Evolutionary conservation across 1,140 invertebrate species (phyloP).

Genomic region (Meloidogyne chitwoodi): DNA sequence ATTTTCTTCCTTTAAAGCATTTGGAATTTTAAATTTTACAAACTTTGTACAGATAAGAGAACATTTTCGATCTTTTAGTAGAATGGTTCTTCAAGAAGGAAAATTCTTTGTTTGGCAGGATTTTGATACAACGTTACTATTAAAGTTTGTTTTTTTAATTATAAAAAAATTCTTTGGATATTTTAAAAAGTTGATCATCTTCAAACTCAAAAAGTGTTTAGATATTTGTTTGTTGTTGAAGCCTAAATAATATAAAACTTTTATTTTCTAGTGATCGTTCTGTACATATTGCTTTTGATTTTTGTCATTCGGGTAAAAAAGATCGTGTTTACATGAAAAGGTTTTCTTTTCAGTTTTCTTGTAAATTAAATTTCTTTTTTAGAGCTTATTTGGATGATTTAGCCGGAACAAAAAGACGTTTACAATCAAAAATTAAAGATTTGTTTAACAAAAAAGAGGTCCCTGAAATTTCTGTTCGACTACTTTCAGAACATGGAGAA

Average conservation of each 20-base stretch:
- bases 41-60: background rate
- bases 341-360: background rate
- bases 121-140: background rate
- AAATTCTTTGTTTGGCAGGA: constrained; percentile 22
- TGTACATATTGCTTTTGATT: constrained; percentile 8
- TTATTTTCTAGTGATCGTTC: background rate
- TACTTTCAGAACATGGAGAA: background rate
- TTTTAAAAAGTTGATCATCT: too few species aligned
- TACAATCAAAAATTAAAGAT: background rate
- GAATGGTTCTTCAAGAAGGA: background rate
- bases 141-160: background rate
- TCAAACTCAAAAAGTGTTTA: too few species aligned
- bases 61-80: background rate
- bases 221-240: too few species aligned
- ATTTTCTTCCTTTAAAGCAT: background rate
- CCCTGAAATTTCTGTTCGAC: background rate
- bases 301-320: background rate
- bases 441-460: background rate
- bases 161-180: background rate
- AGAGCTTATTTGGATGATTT: background rate
- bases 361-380: background rate
- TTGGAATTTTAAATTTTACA: background rate
- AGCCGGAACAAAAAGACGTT: background rate
- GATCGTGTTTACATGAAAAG: constrained; percentile 13
- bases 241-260: background rate